Percentiles rank a stretch among this genome's conserved stretches.
phyloP scores from a whole-genome alignment of 2,113 vertebrate species.

The Raphicerus campestris region DNA sequence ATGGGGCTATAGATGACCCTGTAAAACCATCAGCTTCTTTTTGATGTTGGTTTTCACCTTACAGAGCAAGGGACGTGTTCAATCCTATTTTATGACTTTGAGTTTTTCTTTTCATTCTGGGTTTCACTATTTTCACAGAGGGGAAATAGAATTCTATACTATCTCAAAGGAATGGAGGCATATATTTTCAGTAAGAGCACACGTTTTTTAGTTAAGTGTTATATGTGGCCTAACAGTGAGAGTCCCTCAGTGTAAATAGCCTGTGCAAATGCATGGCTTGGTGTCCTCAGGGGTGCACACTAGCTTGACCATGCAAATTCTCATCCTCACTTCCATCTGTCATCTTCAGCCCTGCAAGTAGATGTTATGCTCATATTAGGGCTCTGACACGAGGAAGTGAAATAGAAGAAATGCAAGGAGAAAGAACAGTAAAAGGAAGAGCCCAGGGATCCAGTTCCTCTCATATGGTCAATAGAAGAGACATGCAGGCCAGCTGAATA shows the following conservation, averaged over 20 bases:
- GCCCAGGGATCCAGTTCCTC: accelerated
- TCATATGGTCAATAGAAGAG: neutral
- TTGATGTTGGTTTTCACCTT: neutral
- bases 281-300: too few relatives aligned
- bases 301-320: accelerated
- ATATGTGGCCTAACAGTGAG: accelerated
- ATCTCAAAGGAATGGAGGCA: neutral
- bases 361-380: neutral
- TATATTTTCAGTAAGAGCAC: neutral
- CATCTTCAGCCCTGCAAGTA: neutral
- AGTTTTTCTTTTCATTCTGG: neutral
- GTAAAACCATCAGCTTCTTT: neutral
- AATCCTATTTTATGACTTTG: too few relatives aligned
- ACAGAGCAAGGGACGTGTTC: neutral
- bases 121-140: neutral
- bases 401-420: neutral
- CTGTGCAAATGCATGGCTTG: neutral
- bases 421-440: neutral
- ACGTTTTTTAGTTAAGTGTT: neutral
- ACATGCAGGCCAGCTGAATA: too few relatives aligned
- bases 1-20: accelerated
- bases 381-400: accelerated
- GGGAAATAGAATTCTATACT: neutral
- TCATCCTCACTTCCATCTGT: accelerated
- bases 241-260: accelerated